Base-by-base conservation (phyloP, 1,140 invertebrate species). In the Tetramorium alpestre region DNA sequence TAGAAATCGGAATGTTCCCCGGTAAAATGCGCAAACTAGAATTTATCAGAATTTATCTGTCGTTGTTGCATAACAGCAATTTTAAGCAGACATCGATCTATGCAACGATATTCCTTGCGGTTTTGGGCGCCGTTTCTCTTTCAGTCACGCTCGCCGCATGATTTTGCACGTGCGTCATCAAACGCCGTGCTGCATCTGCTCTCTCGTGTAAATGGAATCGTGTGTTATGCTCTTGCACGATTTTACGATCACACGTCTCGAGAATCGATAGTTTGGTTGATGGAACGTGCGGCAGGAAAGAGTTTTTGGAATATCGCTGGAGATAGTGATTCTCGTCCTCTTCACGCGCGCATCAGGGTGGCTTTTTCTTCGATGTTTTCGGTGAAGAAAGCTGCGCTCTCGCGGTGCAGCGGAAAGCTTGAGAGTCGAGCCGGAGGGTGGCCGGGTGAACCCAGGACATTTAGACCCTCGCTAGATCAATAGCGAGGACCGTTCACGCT, bases 401-500 rank as follows among this genome's bases (percentile, higher is more conserved):
- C 69, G 60, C 38, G 44, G 25, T 51, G 18, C 18, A 54, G 2
- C 25, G 54, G 51, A 73, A 77, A 86, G 86, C 64, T 28, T 49
- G 60, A 62, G 58, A 65, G 76, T 22, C 49, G 11, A 28, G 54
- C 25, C 18, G 75, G 76, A 88, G 86, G 90, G 86, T 91, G 88
- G 88, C 73, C 67, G 90, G 88, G 90, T 87, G 90, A 91, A 91
- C 90, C 86, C 90, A 91, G 90, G 82, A 91, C 88, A 80, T 91
- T 91, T 91, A 86, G 49, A 91, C 85, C 86, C 67, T 72, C 38
- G 25, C 85, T 89, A 92, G 89, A 92, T 92, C 91, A 92, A 92
- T 92, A 92, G 88, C 84, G 90, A 92, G 91, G 81, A 91, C 87
- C 81, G 77, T 10, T 80, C 8, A 87, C 84, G 90, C 73, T 91